A percentile compares a stretch with the other conserved stretches of the same genome.
Conservation (phyloP, 1,140 invertebrate genomes). For the Caenorhabditis brenneri region DNA sequence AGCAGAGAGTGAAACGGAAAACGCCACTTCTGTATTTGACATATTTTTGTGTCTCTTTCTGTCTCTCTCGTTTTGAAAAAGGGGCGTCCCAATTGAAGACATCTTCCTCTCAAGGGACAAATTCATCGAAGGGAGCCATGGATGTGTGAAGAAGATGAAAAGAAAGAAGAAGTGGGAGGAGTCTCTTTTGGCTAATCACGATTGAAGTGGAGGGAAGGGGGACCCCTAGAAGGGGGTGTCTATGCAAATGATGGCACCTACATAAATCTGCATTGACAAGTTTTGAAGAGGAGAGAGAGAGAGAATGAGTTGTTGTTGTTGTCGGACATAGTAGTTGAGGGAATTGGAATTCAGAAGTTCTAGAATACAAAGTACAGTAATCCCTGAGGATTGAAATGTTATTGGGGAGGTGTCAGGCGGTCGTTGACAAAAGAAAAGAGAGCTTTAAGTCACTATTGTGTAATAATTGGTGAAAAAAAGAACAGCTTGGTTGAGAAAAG, state of each 20-base stretch:
- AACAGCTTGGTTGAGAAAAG: constrained; percentile 27
- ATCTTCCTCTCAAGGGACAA: constrained; percentile 28
- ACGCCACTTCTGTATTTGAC: neutral
- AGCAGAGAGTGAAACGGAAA: too few species aligned
- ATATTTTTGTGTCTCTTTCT: constrained; percentile 22
- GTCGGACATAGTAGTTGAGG: too few species aligned
- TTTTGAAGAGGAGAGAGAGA: neutral
- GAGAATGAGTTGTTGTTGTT: too few species aligned
- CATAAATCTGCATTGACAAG: constrained; percentile 42
- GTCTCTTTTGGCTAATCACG: constrained; percentile 31
- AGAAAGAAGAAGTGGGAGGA: neutral
- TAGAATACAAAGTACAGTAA: too few species aligned
- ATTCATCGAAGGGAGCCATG: neutral
- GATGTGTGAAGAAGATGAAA: constrained; percentile 35
- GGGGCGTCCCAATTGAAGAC: constrained; percentile 1
- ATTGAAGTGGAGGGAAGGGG: constrained; percentile 1
- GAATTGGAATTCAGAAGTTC: too few species aligned
- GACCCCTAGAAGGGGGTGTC: neutral
- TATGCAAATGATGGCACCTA: constrained; percentile 42
- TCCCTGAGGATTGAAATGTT: neutral
- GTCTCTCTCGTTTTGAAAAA: too few species aligned
- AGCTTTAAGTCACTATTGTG: neutral
- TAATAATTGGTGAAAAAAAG: constrained; percentile 22
- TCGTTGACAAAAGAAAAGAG: neutral
- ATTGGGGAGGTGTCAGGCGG: neutral